These are phyloP conservation scores for Erythrocercus mccallii DNA, from an alignment of 2,113 vertebrate genomes.

Conservation along the genomic window DNA sequence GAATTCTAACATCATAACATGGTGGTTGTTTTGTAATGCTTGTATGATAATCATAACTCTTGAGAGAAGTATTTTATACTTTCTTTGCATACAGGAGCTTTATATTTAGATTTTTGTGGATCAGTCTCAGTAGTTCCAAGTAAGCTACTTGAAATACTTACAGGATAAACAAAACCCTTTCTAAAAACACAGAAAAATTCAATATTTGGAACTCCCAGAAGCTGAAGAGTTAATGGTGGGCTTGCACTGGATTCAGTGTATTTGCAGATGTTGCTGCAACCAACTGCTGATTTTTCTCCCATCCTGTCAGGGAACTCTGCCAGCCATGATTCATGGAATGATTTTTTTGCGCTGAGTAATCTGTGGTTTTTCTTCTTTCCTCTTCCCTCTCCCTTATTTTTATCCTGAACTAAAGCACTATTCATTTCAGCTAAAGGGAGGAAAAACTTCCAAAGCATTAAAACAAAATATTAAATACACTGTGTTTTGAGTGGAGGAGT, in stretches of 20 bases:
- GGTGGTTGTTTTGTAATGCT: not conserved
- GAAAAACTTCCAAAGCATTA: constrained; percentile 52
- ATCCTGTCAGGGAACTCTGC: constrained; percentile 70
- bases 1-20: not conserved
- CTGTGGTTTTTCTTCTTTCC: constrained; percentile 73
- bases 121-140: not conserved
- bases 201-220: not conserved
- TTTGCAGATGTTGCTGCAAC: constrained; percentile 76
- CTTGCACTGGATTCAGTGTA: constrained; percentile 36
- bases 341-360: constrained; percentile 81
- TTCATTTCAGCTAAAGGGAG: constrained; percentile 60
- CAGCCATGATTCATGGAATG: constrained; percentile 81
- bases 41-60: not conserved
- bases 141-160: not conserved
- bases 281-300: constrained; percentile 63
- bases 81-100: not conserved
- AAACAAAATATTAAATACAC: constrained; percentile 31
- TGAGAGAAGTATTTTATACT: not conserved
- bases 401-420: constrained; percentile 58
- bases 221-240: constrained; percentile 64
- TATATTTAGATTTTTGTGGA: not conserved
- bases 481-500: constrained; percentile 22
- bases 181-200: not conserved
- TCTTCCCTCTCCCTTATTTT: constrained; percentile 55
- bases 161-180: not conserved